Base-by-base conservation (phyloP, 1,140 invertebrate species). In the Ladona fulva region DNA sequence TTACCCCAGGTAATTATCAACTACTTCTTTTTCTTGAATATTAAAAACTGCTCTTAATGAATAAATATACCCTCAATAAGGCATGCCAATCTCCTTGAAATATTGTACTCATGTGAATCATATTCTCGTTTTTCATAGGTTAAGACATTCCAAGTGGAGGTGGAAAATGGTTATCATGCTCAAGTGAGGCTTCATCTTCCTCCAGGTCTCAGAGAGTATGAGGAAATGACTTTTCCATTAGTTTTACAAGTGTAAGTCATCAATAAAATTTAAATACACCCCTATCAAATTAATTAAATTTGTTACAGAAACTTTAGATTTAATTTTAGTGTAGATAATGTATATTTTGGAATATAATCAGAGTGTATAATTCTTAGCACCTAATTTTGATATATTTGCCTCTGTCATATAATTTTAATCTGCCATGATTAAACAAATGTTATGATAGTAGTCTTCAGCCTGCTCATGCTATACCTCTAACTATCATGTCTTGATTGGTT, bases 211-310 rank as follows among this genome's bases (percentile, higher is more conserved):
- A 85, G 91, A 76, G 92, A 94, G 81, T 90, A 93, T 74, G 93
- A 96, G 82, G 92, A 94, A 80, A 88, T 93, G 52, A 90, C 91
- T 11, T 94, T 95, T 83, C 94, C 94, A 0, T 82, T 94, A n/a
- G 88, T 95, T 0, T 84, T 95, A 25, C 89, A 93, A 78, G 89
- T 94, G 93, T 95, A 87, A 91, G 93, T 91, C 75, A 16, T 8
- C 73, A 66, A 25, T 77, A 24, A 78, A n/a, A 76, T 59, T 74
- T 42, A 75, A 14, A 16, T 77, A 80, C 74, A 44, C 0, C 59
- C 66, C 77, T 19, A 19, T n/a, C n/a, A n/a, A n/a, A n/a, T n/a
- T n/a, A n/a, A n/a, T n/a, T n/a, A n/a, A n/a, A n/a, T n/a, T n/a
- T n/a, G n/a, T n/a, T n/a, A n/a, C n/a, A n/a, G n/a, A n/a, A n/a